These are phyloP conservation scores for Drosophila paulistorum DNA, from an alignment of 1,140 invertebrate species.

Conservation along the genomic window DNA sequence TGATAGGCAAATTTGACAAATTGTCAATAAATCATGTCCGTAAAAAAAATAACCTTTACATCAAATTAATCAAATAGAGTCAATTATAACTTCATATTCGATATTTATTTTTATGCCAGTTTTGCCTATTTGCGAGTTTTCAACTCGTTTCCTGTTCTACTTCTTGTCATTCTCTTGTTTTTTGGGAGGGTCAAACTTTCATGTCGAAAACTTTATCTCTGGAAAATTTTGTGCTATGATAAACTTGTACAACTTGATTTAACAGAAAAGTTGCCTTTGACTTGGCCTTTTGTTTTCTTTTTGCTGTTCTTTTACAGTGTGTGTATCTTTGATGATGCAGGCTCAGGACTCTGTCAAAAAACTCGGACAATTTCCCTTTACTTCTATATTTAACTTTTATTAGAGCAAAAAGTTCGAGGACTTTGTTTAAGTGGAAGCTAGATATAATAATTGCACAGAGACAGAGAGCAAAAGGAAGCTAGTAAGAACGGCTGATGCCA, in stretches of 20 bases:
- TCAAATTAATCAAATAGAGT: too few relatives aligned
- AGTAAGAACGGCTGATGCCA: too few relatives aligned
- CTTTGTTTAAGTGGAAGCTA: background rate
- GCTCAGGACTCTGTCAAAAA: constrained; percentile 14
- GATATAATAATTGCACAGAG: background rate
- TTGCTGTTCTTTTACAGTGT: background rate
- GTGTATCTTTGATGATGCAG: constrained; percentile 29
- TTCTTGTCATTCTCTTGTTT: background rate
- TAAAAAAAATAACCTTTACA: too few relatives aligned
- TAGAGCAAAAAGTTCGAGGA: constrained; percentile 36
- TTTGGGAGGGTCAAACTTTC: background rate
- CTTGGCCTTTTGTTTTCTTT: background rate
- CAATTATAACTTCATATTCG: too few relatives aligned
- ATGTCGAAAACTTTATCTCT: constrained; percentile 4
- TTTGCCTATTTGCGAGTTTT: background rate
- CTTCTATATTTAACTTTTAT: constrained; percentile 52
- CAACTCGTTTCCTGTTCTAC: background rate
- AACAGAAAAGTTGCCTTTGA: background rate
- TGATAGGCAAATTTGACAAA: too few relatives aligned
- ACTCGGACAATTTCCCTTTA: constrained; percentile 44
- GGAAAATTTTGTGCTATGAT: constrained; percentile 2
- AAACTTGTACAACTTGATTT: constrained; percentile 44
- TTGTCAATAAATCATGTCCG: too few relatives aligned
- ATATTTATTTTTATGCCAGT: too few relatives aligned
- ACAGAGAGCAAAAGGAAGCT: too few relatives aligned